Base-by-base conservation (phyloP, 2,797 vertebrate species). In the Mareca penelope region DNA sequence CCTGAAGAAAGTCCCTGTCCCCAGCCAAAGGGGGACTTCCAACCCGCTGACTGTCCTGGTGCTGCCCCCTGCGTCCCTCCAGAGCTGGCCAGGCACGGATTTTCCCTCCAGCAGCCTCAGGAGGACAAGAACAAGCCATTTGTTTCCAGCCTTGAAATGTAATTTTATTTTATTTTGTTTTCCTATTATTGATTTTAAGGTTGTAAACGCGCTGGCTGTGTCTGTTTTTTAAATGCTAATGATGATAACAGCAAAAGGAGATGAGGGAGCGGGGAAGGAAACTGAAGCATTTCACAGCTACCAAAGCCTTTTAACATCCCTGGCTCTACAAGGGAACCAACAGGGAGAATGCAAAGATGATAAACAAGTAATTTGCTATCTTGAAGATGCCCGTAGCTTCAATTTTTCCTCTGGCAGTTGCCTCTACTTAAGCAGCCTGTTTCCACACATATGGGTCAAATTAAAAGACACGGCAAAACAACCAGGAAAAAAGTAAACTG, bases 221-320 rank as follows among this genome's bases (percentile, higher is more conserved):
- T 6, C 87, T 87, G 89, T 33, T 33, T 91, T 95, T 91, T 64
- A 87, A 87, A 93, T 61, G 46, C 64, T 73, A 89, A 78, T 76
- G 77, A 37, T 1, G 39, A 8, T 7, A 88, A 78, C 78, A 68
- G 83, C 56, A 35, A 82, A 39, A 79, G 81, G 84, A 92, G 60
- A 31, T 7, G 70, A 76, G 44, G 56, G 80, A 88, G 46, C 1
- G 3, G 60, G 85, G 80, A 77, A 64, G 84, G 82, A 92, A 92
- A 92, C 53, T 10, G 79, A 81, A 78, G 63, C 63, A 40, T 89
- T 96, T 95, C 85, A 67, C 85, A 53, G 93, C 68, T 52, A 18
- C 87, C n/a, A 3, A 61, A 89, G 46, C 9, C 94, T 77, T 87
- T 81, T 81, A 87, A 59, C 82, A 55, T 71, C 80, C 28, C 65